These are phyloP conservation scores for Lepetodrilus schrolli DNA, from an alignment of 2,888 invertebrate genomes.

Conservation along the genomic window DNA sequence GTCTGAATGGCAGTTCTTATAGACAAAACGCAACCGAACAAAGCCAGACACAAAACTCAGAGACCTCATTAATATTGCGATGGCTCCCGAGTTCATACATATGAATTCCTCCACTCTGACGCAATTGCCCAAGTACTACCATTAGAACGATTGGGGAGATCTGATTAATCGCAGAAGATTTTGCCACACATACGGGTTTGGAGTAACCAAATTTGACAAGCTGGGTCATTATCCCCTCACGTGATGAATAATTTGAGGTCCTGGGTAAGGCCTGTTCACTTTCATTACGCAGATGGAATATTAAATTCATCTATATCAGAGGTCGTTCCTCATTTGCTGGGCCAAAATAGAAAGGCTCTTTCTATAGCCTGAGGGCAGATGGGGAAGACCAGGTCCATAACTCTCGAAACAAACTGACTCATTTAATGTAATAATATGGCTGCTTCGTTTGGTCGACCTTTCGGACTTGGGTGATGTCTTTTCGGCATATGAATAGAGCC, in stretches of 20 bases:
- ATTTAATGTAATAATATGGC: conserved; percentile 33
- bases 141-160: conserved; percentile 52
- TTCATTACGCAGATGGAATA: conserved; percentile 53
- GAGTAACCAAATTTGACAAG: conserved; percentile 56
- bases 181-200: conserved; percentile 45
- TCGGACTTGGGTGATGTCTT: conserved; percentile 25
- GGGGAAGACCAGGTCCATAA: background rate
- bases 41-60: background rate
- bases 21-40: conserved; percentile 27
- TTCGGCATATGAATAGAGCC: conserved; percentile 36
- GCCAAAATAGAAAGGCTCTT: conserved; percentile 21
- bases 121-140: conserved; percentile 38
- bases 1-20: conserved; percentile 28
- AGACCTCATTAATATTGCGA: conserved; percentile 28
- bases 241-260: conserved; percentile 52
- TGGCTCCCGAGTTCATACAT: conserved; percentile 12
- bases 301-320: conserved; percentile 53
- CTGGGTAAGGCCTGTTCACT: conserved; percentile 37
- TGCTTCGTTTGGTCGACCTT: conserved; percentile 27
- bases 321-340: conserved; percentile 29
- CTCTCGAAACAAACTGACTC: conserved; percentile 33
- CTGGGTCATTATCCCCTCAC: conserved; percentile 48
- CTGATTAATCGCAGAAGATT: conserved; percentile 51
- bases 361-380: conserved; percentile 4
- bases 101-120: conserved; percentile 32